Evolutionary conservation across 2,888 invertebrate species (phyloP), one percentile per base, ranked within the genome.

Genomic region (Encarsia formosa): DNA sequence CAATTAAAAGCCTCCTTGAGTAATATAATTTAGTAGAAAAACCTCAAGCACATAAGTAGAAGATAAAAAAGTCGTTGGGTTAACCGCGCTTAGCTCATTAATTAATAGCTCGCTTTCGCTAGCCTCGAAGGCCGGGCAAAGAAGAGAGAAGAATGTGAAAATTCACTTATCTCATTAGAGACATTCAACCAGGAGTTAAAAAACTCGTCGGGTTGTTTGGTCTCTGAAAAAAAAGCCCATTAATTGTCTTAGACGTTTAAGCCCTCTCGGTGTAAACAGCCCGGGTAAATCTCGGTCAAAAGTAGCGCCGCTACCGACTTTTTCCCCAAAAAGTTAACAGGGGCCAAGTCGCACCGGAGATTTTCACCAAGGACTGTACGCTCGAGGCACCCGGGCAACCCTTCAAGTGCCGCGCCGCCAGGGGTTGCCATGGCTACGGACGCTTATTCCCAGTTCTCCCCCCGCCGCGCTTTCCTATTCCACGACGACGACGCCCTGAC

Each of bases 361-460:
- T 69, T 70, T 70, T 71, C 69, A 66, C 65, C 64, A 49, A 62
- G 56, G 71, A 71, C 71, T 71, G 70, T 71, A 71, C 57, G 60
- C 24, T 15, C n/a, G n/a, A n/a, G n/a, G 20, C 5, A 16, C 40
- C 45, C 45, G 39, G 49, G 40, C 67, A 66, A 66, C 68, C 70
- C 69, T 68, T 69, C 67, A 69, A 69, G 70, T 68, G 67, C 65
- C 66, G 68, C 67, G 16, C 31, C 19, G 38, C 23, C 32, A 20
- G 59, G 56, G 62, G 71, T 71, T 66, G 60, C 60, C 70, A 71
- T 71, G 67, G 62, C 65, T 63, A 71, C 69, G 62, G 62, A 63
- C 61, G 66, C 66, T 64, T 68, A 67, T 69, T 69, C 66, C 68
- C 50, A 52, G 45, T 48, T 46, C 23, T 5, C 13, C 19, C 24